phyloP scores from a whole-genome alignment of 1,140 invertebrate species.

The Magallana angulata region DNA sequence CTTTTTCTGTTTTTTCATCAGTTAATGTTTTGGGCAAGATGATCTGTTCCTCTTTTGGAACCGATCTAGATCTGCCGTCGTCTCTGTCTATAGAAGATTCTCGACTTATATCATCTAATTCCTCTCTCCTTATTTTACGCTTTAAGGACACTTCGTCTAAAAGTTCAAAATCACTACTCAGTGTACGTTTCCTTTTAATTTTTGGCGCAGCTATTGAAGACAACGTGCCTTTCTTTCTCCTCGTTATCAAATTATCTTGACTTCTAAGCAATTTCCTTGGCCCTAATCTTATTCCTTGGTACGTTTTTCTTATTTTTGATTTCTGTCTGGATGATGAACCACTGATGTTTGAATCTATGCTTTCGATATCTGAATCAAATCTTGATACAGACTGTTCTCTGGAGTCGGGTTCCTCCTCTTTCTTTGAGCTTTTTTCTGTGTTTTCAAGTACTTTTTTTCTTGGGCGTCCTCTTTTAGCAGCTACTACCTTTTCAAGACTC shows the following conservation, averaged over 20 bases:
- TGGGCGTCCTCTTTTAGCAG: slow-evolving; percentile 40
- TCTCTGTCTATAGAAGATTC: slow-evolving; percentile 43
- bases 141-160: slow-evolving; percentile 60
- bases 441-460: slow-evolving; percentile 32
- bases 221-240: slow-evolving; percentile 40
- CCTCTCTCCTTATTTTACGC: slow-evolving; percentile 55
- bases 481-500: slow-evolving; percentile 29
- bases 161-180: slow-evolving; percentile 68
- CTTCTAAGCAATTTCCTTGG: slow-evolving; percentile 55
- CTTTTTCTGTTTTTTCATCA: neutral
- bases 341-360: slow-evolving; percentile 55
- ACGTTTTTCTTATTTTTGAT: slow-evolving; percentile 51
- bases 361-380: slow-evolving; percentile 55
- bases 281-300: slow-evolving; percentile 48
- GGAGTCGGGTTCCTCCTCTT: neutral
- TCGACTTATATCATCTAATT: slow-evolving; percentile 46
- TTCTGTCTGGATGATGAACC: slow-evolving; percentile 33
- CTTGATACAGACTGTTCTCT: slow-evolving; percentile 38
- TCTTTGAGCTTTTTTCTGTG: neutral
- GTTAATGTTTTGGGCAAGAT: neutral
- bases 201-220: slow-evolving; percentile 8
- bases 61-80: neutral
- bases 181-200: slow-evolving; percentile 61
- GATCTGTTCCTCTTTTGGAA: too few relatives aligned
- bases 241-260: slow-evolving; percentile 55